phyloP scores from a whole-genome alignment of 2,797 vertebrate genomes.

The Garrulus glandarius region DNA sequence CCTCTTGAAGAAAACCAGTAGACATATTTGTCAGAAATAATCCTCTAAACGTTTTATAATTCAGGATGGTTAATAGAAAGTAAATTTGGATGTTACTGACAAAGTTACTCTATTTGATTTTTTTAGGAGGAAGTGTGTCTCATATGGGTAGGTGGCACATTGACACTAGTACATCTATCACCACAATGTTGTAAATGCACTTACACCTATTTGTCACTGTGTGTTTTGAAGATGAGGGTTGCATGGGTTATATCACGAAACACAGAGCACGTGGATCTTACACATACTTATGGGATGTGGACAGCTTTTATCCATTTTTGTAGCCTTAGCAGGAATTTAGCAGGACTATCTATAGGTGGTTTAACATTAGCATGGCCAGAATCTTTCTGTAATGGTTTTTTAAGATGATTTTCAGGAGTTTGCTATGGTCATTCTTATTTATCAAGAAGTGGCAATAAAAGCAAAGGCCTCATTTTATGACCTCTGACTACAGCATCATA shows the following conservation, averaged over 20 bases:
- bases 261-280: background rate
- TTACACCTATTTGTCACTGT: background rate
- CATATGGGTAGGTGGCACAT: constrained; percentile 60
- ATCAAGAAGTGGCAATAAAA: background rate
- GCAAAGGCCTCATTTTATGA: background rate
- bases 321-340: background rate
- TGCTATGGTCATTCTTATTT: background rate
- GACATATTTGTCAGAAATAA: background rate
- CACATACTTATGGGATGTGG: background rate
- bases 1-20: background rate
- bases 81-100: background rate
- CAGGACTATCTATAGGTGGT: background rate
- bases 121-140: constrained; percentile 61
- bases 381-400: background rate
- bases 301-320: background rate
- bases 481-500: background rate
- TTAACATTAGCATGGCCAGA: background rate
- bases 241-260: background rate
- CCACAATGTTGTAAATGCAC: background rate
- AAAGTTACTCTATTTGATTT: background rate
- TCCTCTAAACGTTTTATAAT: background rate
- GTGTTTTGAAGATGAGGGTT: background rate
- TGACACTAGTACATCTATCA: background rate
- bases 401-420: background rate
- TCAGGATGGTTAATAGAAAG: background rate